Conservation (phyloP, 2,888 invertebrate genomes). For the Lutraria lutraria region DNA sequence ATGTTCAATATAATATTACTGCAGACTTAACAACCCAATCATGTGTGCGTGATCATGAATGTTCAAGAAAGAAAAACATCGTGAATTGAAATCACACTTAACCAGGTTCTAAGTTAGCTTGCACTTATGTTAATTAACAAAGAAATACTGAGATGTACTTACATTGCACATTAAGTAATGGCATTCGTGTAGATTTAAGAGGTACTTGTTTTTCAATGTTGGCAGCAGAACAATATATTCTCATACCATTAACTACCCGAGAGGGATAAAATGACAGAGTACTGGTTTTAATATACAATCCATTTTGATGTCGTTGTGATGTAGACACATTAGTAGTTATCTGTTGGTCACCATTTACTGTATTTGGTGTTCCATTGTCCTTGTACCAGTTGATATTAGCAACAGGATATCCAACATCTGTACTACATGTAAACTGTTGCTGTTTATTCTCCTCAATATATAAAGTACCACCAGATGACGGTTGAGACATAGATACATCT, state of each 20-base stretch:
- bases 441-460: neutral
- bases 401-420: slow-evolving; percentile 19
- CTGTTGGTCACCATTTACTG: neutral
- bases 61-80: too few species aligned
- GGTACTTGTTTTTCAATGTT: neutral
- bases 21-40: too few species aligned
- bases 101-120: too few species aligned
- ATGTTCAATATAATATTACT: too few species aligned
- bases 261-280: neutral
- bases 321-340: neutral
- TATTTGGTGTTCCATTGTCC: slow-evolving; percentile 5
- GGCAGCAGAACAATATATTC: slow-evolving; percentile 10
- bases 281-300: neutral
- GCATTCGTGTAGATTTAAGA: neutral
- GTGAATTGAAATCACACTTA: too few species aligned
- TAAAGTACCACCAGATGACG: neutral
- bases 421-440: neutral
- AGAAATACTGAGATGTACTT: neutral
- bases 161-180: slow-evolving; percentile 34
- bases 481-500: neutral
- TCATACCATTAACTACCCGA: neutral
- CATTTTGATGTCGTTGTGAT: neutral
- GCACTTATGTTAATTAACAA: too few species aligned
- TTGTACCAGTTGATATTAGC: slow-evolving; percentile 26
- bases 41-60: too few species aligned